These are phyloP conservation scores for Dasypus novemcinctus DNA, from an alignment of 2,113 vertebrate species.

Conservation along the genomic window DNA sequence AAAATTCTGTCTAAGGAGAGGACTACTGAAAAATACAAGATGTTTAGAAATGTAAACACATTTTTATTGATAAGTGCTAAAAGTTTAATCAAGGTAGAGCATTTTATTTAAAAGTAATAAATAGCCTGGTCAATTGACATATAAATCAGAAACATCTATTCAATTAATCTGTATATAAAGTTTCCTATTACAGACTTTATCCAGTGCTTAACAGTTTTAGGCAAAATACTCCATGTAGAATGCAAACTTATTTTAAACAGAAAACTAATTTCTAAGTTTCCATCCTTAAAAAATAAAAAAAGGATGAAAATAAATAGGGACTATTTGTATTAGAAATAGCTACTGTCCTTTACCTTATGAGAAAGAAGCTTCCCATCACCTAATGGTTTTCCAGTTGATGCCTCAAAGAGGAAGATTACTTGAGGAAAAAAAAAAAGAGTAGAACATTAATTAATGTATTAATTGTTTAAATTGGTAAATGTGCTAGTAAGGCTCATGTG, in stretches of 20 bases:
- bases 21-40: neutral
- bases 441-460: conserved; percentile 42
- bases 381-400: conserved; percentile 91
- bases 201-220: neutral
- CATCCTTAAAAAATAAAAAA: conserved; percentile 24
- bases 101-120: conserved; percentile 10
- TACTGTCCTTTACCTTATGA: conserved; percentile 89
- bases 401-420: conserved; percentile 96
- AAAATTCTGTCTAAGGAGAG: neutral
- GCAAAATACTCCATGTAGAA: neutral
- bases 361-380: conserved; percentile 93
- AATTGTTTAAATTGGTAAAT: conserved; percentile 30
- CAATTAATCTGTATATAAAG: neutral
- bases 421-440: neutral
- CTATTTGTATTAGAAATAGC: conserved; percentile 39
- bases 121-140: neutral
- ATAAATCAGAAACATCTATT: neutral
- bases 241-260: neutral
- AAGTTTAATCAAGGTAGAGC: conserved; percentile 14
- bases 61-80: neutral
- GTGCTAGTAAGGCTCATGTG: neutral
- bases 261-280: conserved; percentile 19
- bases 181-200: neutral
- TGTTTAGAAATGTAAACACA: neutral
- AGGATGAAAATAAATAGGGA: neutral